Evolutionary conservation across 2,888 invertebrate species (phyloP).

Genomic region (Amphiduros pacificus): DNA sequence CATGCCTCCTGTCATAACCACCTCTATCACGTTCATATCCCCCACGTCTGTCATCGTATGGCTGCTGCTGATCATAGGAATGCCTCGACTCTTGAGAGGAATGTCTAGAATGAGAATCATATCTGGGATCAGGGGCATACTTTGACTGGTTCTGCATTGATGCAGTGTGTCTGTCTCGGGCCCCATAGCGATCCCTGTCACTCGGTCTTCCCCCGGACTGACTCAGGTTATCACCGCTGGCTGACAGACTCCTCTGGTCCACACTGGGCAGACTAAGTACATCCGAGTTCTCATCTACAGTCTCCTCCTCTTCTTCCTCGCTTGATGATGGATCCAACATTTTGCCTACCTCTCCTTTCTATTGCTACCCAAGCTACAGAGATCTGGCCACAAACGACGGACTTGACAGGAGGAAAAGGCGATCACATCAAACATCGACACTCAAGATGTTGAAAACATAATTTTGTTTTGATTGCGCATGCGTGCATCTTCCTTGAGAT

Average conservation of each 20-base stretch:
- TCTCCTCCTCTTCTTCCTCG: constrained; percentile 85
- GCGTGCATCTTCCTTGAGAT: constrained; percentile 8
- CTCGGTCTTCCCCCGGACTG: constrained; percentile 39
- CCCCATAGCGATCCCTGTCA: no score
- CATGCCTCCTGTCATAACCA: no score
- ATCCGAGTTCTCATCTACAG: constrained; percentile 64
- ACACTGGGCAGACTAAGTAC: constrained; percentile 54
- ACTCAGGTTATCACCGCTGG: constrained; percentile 57
- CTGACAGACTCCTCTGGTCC: constrained; percentile 57
- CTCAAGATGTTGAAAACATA: constrained; percentile 23
- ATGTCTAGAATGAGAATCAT: no score
- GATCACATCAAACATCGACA: no score
- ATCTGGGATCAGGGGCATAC: no score
- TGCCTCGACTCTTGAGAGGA: no score
- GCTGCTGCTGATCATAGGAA: no score
- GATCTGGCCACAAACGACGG: background rate
- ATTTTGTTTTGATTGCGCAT: constrained; percentile 18
- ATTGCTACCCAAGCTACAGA: background rate
- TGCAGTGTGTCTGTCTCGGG: no score
- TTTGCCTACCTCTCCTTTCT: constrained; percentile 22
- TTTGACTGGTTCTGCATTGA: no score
- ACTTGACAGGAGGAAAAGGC: no score
- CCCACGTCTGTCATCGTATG: no score
- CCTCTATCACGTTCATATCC: no score
- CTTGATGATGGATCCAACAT: constrained; percentile 97